Conservation (phyloP, 2,113 vertebrate genomes). For the Paracanthobrama guichenoti region DNA sequence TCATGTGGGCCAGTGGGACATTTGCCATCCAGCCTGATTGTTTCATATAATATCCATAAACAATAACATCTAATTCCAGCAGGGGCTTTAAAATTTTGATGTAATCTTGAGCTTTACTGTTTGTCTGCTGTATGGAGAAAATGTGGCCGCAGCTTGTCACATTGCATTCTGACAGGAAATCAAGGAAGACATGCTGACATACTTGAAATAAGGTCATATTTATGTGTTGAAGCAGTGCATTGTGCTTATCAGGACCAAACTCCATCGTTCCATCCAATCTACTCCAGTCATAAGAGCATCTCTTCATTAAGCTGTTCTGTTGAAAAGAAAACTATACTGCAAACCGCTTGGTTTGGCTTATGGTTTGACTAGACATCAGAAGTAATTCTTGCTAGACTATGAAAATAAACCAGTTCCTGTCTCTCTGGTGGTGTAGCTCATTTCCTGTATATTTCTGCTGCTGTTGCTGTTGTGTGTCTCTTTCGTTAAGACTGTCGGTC, state of each 20-base stretch:
- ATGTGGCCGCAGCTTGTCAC: neutral
- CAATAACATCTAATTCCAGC: neutral
- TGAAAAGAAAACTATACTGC: neutral
- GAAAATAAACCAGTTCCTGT: conserved; percentile 36
- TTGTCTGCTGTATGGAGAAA: neutral
- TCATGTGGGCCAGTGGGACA: neutral
- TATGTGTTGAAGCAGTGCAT: neutral
- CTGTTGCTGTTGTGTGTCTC: neutral
- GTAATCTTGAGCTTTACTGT: neutral
- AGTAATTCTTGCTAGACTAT: neutral
- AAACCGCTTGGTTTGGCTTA: too few species aligned
- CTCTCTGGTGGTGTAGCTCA: conserved; percentile 34
- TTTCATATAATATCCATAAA: neutral
- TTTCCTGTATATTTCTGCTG: conserved; percentile 40
- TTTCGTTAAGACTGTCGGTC: neutral
- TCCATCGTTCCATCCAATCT: neutral
- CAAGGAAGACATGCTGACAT: neutral
- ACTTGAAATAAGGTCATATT: conserved; percentile 16
- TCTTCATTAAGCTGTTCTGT: neutral
- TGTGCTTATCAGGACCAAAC: neutral
- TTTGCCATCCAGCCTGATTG: neutral
- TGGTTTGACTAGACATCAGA: neutral
- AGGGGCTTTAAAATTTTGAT: neutral
- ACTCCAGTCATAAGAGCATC: neutral
- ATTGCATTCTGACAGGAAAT: conserved; percentile 26